Conservation (phyloP, 2,797 vertebrate species). For the Schizothorax lantsangensis region DNA sequence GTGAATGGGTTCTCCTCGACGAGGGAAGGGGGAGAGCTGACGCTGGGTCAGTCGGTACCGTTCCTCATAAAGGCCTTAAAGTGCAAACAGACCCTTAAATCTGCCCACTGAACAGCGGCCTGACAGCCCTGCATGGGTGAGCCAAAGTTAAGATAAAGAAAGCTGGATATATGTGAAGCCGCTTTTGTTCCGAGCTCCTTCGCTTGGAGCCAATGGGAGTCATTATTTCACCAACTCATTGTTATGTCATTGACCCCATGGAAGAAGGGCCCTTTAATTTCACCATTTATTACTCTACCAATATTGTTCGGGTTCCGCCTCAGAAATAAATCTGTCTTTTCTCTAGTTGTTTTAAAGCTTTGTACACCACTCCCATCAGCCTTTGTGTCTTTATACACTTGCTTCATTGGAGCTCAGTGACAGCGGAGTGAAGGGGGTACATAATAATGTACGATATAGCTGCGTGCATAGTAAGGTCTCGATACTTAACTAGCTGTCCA, state of each 20-base stretch:
- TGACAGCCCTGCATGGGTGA: constrained; percentile 80
- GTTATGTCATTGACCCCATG: constrained; percentile 82
- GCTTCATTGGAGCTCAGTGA: constrained; percentile 47
- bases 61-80: constrained; percentile 66
- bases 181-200: constrained; percentile 78
- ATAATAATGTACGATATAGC: constrained; percentile 38
- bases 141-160: constrained; percentile 79
- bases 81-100: constrained; percentile 81
- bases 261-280: constrained; percentile 78
- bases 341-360: constrained; percentile 59
- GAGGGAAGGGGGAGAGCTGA: constrained; percentile 57
- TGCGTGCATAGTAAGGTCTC: neutral
- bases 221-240: constrained; percentile 76
- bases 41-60: constrained; percentile 57
- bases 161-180: constrained; percentile 74
- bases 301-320: constrained; percentile 62
- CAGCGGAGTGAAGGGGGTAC: constrained; percentile 32
- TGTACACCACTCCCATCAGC: constrained; percentile 52
- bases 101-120: constrained; percentile 69
- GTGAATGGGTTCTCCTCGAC: constrained; percentile 51
- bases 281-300: constrained; percentile 75
- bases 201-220: constrained; percentile 73
- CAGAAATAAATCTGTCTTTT: constrained; percentile 63
- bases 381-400: constrained; percentile 52
- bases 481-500: neutral